Evolutionary conservation across 1,140 invertebrate species (phyloP), one percentile per base, ranked within the genome.

Genomic region (Daktulosphaira vitifoliae): DNA sequence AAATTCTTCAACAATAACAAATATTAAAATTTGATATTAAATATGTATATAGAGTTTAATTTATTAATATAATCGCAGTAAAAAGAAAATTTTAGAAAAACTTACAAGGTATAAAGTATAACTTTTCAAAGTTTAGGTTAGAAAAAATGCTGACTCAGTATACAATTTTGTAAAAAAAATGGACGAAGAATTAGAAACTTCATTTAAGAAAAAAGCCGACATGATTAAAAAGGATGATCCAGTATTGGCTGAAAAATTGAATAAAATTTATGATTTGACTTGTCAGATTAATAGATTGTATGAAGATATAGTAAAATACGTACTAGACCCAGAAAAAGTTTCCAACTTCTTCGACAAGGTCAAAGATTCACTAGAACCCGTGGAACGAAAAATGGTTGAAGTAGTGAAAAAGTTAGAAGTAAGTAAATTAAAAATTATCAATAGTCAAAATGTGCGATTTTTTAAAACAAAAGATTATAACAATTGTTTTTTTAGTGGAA

Each of bases 281-380:
- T 33, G 25, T 22, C 39, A 62, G 3, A 3, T 62, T 2, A 39
- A 62, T 16, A 62, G 42, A 33, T 7, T 62, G 15, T 2, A 25
- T 33, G 56, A 62, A 48, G 56, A 62, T n/a, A 62, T 62, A 20
- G 13, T 62, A 6, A 62, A 62, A 7, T 62, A 62, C 42, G 5
- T 48, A 18, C 13, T 62, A 16, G 42, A 48, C 7, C n/a, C 6
- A 33, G 56, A 62, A 13, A 62, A 44, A 46, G 0, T 62, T n/a
- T 46, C 6, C 6, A 37, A 13, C 20, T 13, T 13, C 9, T 0
- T 48, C 3, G 56, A 62, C 0, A 48, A 62, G 11, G 23, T n/a
- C 18, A 62, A 20, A n/a, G 0, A 5, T 33, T 6, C 11, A 29
- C 5, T 48, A 7, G 22, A 15, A 9, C 42, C 42, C 26, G 0